phyloP scores from a whole-genome alignment of 2,113 vertebrate species.

The Myocastor coypus region DNA sequence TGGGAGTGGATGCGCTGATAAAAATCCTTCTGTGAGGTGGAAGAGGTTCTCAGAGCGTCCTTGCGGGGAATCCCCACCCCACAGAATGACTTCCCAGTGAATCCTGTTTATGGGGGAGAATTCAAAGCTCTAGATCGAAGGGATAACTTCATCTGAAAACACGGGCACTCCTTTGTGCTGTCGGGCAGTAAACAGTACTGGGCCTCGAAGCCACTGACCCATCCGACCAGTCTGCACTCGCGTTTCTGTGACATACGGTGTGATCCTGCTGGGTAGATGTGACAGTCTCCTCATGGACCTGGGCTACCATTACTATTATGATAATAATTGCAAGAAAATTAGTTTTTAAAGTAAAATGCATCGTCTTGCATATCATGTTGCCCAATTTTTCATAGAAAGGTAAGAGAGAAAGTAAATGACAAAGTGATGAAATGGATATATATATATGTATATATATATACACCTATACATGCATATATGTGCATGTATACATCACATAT shows the following conservation, averaged over 20 bases:
- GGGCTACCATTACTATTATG: background rate
- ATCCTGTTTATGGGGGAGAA: slow-evolving; percentile 20
- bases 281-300: background rate
- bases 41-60: slow-evolving; percentile 26
- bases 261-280: background rate
- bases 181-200: background rate
- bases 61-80: slow-evolving; percentile 27
- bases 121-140: background rate
- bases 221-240: background rate
- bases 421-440: background rate
- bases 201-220: background rate
- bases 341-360: slow-evolving; percentile 9
- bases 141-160: slow-evolving; percentile 11
- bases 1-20: slow-evolving; percentile 44
- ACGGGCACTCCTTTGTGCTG: background rate
- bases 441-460: background rate
- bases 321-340: background rate
- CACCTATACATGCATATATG: background rate
- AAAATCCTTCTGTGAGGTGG: slow-evolving; percentile 62
- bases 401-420: background rate
- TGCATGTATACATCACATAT: background rate
- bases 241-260: background rate
- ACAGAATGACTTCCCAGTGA: background rate
- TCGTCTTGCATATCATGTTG: background rate
- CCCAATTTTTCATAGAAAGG: background rate